Base-by-base conservation (phyloP, 2,797 vertebrate species). In the Psittacula echo region DNA sequence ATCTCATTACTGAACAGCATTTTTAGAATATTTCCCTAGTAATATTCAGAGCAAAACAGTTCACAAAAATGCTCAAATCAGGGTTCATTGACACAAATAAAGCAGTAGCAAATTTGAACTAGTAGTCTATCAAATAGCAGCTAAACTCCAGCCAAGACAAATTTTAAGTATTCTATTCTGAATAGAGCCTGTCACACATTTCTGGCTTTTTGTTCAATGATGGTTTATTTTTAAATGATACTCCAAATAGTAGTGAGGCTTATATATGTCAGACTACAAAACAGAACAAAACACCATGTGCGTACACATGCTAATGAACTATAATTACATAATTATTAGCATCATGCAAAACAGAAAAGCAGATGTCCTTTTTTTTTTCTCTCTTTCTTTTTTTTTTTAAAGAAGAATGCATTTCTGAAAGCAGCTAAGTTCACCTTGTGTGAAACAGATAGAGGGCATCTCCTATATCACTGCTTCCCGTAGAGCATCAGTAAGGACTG, bases 261-360 rank as follows among this genome's bases (percentile, higher is more conserved):
- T 94, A 44, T 92, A 37, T 67, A 79, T 93, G 67, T 72, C 92
- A 95, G 71, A 85, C 62, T 53, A 93, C 65, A 95, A 92, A 95
- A 64, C 37, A 92, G 87, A 96, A 90, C 65, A 94, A 95, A 96
- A 95, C 51, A 80, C 58, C 85, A 90, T 93, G 82, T 94, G 85
- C 32, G 0, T 87, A 41, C 76, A 89, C 53, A 93, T 93, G 68
- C 39, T 96, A 95, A 96, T 96, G 80, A 96, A 66, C 87, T 81
- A 61, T 94, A 96, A 96, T 95, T 95, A 70, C 74, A 88, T 86
- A 89, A 95, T 96, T 94, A 96, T 92, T 94, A 85, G 62, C 67
- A 85, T 91, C 95, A 94, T 87, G 87, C 61, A 86, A 92, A 97
- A 86, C 56, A 93, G 79, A 95, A 95, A 89, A 75, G 60, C 93